phyloP scores from a whole-genome alignment of 1,140 invertebrate genomes.

The Sitophilus oryzae region DNA sequence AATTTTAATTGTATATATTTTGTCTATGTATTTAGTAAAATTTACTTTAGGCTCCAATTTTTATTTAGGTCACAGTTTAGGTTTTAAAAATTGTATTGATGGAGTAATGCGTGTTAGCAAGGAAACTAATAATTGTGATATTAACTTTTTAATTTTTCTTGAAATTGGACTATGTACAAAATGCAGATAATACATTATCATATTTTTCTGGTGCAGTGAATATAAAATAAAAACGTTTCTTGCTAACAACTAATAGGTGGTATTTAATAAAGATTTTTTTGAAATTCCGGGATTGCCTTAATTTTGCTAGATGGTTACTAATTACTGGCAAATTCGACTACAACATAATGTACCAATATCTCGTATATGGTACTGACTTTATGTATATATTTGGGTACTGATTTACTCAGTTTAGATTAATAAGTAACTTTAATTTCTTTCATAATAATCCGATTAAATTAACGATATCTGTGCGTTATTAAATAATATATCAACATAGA shows the following conservation, averaged over 20 bases:
- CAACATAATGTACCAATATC: conserved; percentile 3
- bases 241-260: neutral
- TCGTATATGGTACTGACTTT: conserved; percentile 12
- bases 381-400: conserved; percentile 15
- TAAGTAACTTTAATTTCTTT: conserved; percentile 11
- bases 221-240: neutral
- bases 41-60: conserved; percentile 15
- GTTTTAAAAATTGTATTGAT: neutral
- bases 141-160: neutral
- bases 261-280: conserved; percentile 1
- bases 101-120: neutral
- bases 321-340: conserved; percentile 6
- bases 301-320: conserved; percentile 11
- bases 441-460: conserved; percentile 1
- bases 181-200: neutral
- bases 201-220: neutral
- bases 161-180: neutral
- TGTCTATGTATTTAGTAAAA: conserved; percentile 22
- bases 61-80: conserved; percentile 8
- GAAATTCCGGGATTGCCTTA: conserved; percentile 9
- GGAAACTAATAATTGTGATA: neutral
- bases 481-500: neutral
- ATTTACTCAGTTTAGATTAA: conserved; percentile 11
- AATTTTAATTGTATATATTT: conserved; percentile 23
- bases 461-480: neutral